A percentile compares a stretch with the other conserved stretches of the same genome.
phyloP scores from a whole-genome alignment of 2,113 vertebrate genomes.

The Odontophorus gujanensis region DNA sequence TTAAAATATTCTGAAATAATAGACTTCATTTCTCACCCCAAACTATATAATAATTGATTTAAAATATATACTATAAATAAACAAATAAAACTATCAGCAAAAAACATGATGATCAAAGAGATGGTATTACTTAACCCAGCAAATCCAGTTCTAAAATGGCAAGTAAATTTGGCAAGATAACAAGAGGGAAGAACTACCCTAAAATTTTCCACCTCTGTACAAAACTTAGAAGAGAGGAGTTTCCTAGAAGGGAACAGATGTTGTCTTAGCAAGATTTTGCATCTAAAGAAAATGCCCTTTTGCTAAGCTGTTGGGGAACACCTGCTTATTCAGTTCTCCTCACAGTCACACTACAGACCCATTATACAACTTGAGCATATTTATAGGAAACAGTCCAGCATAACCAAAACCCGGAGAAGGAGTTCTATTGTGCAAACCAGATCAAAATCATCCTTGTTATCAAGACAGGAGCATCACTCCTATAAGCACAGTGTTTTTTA shows the following conservation, averaged over 20 bases:
- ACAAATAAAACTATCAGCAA: neutral
- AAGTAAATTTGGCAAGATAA: neutral
- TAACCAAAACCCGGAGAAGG: neutral
- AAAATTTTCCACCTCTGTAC: neutral
- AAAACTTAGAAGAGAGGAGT: accelerated
- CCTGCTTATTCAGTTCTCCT: too few relatives aligned
- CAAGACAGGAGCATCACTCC: neutral
- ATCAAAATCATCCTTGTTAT: neutral
- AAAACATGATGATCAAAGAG: neutral
- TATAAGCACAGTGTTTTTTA: neutral
- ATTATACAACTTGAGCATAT: neutral
- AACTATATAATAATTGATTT: neutral
- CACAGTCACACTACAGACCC: neutral
- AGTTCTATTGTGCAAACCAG: neutral
- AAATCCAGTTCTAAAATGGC: neutral
- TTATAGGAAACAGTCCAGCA: neutral
- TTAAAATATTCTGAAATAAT: neutral
- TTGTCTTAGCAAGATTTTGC: neutral
- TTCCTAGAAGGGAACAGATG: neutral
- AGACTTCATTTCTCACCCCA: neutral
- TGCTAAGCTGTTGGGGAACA: neutral
- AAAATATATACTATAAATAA: neutral
- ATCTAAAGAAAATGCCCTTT: neutral
- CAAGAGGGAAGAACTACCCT: neutral
- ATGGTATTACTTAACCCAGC: neutral